Conservation (phyloP, 2,113 vertebrate species). For the Fulica atra region DNA sequence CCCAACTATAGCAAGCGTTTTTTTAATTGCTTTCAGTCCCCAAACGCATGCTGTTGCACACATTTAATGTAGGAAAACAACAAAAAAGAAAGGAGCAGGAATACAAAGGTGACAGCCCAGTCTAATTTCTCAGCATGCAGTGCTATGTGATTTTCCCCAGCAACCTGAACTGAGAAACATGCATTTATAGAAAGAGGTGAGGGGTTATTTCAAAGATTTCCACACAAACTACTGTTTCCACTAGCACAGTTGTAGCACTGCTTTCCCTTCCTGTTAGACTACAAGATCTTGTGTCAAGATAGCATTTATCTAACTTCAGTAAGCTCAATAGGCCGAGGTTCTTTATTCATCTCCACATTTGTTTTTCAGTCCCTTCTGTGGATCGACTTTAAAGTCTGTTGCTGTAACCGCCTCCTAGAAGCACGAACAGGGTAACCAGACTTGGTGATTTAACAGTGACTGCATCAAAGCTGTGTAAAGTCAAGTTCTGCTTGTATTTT, state of each 20-base stretch:
- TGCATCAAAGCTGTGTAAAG: background rate
- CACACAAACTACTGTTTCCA: background rate
- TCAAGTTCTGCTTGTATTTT: background rate
- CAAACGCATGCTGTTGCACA: background rate
- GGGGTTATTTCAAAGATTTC: background rate
- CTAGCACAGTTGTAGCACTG: background rate
- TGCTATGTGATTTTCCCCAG: background rate
- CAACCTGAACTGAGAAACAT: background rate
- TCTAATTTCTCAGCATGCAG: background rate
- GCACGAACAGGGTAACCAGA: background rate
- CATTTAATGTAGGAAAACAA: background rate
- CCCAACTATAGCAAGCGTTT: background rate
- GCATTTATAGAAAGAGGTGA: background rate
- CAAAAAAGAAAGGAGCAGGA: background rate
- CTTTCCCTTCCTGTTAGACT: slow-evolving; percentile 11
- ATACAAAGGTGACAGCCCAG: background rate
- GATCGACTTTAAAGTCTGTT: background rate
- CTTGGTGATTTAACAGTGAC: background rate
- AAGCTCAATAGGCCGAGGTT: background rate
- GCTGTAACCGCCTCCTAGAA: background rate
- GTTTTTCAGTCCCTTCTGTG: background rate
- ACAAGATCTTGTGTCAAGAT: background rate
- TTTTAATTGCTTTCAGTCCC: background rate
- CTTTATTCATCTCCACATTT: background rate
- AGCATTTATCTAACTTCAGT: background rate